Percentiles rank a stretch among this genome's conserved stretches.
phyloP scores from a whole-genome alignment of 2,797 vertebrate species.

The Lindbergichthys nudifrons region DNA sequence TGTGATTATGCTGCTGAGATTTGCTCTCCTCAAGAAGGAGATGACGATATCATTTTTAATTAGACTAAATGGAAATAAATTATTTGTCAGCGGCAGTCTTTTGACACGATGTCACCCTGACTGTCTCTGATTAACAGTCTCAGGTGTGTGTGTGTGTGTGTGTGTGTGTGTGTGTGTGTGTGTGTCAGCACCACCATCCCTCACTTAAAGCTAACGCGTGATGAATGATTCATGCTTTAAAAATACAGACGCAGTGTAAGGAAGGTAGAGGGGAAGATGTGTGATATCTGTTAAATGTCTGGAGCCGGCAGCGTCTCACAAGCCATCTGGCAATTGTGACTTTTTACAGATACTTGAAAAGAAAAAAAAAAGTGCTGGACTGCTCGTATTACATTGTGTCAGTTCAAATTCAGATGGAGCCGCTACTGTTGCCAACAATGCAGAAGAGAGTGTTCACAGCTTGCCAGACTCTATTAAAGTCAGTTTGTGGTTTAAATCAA shows the following conservation, averaged over 20 bases:
- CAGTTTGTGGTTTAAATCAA: neutral
- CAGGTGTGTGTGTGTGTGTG: too few relatives aligned
- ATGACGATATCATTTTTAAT: slow-evolving; percentile 28
- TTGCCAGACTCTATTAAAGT: slow-evolving; percentile 11
- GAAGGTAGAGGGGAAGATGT: slow-evolving; percentile 15
- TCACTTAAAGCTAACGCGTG: neutral
- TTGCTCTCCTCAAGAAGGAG: slow-evolving; percentile 10
- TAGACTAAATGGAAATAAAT: slow-evolving; percentile 20
- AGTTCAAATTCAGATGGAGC: neutral
- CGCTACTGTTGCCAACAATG: neutral
- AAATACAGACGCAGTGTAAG: slow-evolving; percentile 16
- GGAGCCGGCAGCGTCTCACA: slow-evolving; percentile 34
- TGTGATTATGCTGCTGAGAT: slow-evolving; percentile 12
- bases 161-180: too few relatives aligned
- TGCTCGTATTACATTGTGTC: slow-evolving; percentile 21
- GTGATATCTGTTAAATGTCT: slow-evolving; percentile 41
- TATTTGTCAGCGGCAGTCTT: slow-evolving; percentile 6
- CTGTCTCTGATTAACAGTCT: too few relatives aligned
- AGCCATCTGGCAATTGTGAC: slow-evolving; percentile 52
- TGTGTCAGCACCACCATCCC: too few relatives aligned
- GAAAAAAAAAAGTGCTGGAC: neutral
- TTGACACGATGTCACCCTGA: neutral
- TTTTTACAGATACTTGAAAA: slow-evolving; percentile 44
- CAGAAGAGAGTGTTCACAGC: neutral
- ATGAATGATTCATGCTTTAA: slow-evolving; percentile 39